Conservation (phyloP, 2,113 vertebrate genomes). For the Meriones unguiculatus region DNA sequence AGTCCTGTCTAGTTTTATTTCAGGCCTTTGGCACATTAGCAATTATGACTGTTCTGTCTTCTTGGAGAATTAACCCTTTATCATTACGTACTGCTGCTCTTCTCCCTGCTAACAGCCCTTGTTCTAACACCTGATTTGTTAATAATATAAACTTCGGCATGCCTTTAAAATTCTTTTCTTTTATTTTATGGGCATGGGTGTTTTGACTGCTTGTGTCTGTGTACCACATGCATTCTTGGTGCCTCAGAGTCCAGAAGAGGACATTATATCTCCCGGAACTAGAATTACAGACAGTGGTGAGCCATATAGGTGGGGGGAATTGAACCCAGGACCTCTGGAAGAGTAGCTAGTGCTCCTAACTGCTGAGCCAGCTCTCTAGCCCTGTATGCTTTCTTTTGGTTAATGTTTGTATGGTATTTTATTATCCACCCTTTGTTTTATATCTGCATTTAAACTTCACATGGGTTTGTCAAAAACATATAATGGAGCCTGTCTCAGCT, state of each 20-base stretch:
- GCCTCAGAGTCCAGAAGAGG: background rate
- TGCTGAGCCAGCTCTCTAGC: background rate
- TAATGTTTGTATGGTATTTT: background rate
- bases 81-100: background rate
- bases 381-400: background rate
- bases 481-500: background rate
- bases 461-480: background rate
- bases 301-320: background rate
- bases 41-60: background rate
- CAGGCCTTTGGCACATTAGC: background rate
- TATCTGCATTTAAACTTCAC: background rate
- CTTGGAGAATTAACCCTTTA: background rate
- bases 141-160: background rate
- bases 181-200: background rate
- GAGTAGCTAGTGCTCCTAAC: background rate
- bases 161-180: background rate
- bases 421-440: background rate
- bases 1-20: background rate
- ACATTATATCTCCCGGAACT: background rate
- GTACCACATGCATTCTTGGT: background rate
- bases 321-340: background rate
- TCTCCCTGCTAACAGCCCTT: background rate
- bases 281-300: background rate
- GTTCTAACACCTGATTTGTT: background rate
- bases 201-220: background rate